Evolutionary conservation across 1,140 invertebrate genomes (phyloP), one percentile per base, ranked within the genome.

Genomic region (Drosophila arawakana): DNA sequence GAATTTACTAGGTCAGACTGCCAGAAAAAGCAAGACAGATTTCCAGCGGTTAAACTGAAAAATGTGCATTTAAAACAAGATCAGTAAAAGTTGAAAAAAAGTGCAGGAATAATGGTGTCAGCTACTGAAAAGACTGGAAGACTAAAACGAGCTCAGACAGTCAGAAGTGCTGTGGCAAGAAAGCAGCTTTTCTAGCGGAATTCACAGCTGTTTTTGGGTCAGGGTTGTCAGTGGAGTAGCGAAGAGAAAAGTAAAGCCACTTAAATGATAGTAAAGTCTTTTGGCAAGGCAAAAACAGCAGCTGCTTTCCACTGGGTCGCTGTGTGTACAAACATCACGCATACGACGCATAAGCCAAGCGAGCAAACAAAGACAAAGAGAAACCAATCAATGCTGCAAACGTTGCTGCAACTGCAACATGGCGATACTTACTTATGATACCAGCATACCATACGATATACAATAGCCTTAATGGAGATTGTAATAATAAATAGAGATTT

Each of bases 321-420:
- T 39, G 25, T 57, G 9, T 54, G 72, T 66, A 75, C 61, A 60
- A 18, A 76, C 73, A 76, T 72, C 41, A 79, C 67, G 73, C 46
- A 79, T 76, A 79, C 76, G 73, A 18, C 68, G 44, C 73, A 46
- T 78, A 58, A 72, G 73, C 76, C 59, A 75, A 58, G 50, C 25
- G 25, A 30, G 25, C 50, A 66, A 21, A n/a, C 46, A 11, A 47
- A 21, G n/a, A 9, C 34, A 37, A 73, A 13, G n/a, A 37, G 67
- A 41, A 41, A 60, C 37, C 60, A 25, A 39, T 25, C 55, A 52
- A 37, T 37, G 43, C 46, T 65, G 55, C 57, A 66, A 1, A 18
- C 9, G 34, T 21, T 7, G 21, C 25, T n/a, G 37, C 59, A 49
- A 2, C n/a, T 34, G 10, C 49, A 52, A 30, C 25, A 9, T 6